Evolutionary conservation across 2,797 vertebrate genomes (phyloP), one percentile per base, ranked within the genome.

Genomic region (Micrastur ruficollis): DNA sequence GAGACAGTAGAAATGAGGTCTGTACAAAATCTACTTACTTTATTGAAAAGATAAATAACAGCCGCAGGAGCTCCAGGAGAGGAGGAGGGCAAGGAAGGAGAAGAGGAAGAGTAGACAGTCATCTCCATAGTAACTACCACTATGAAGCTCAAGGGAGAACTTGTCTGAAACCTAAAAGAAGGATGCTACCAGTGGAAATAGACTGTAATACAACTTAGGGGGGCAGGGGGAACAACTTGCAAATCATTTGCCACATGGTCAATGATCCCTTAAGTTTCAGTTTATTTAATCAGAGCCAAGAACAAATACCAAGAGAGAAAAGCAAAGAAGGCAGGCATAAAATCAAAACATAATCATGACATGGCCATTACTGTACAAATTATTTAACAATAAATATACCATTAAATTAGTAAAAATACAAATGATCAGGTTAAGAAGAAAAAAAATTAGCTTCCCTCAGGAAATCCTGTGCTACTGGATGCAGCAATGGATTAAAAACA

Each of bases 61-160:
- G 83, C 81, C 93, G 85, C 36, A 92, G 72, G 40, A 97, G 58
- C 81, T 79, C 11, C 65, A 83, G 61, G 42, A 89, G 90, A 72
- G 52, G 56, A 95, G 46, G 42, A 86, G 68, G 53, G 58, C 78
- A 89, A 92, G n/a, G 50, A 46, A 49, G 25, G 34, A 83, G 40
- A 90, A 97, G 70, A 81, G 40, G 8, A 85, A 91, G 46, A 71
- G 73, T 87, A 94, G 80, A 89, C 72, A 49, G 78, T 26, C 44
- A 96, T 97, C 95, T 98, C 96, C 93, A 67, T 94, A 96, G 96
- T 96, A 98, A 97, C 96, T 89, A 91, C 76, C 70, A 93, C 61
- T 80, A 83, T 71, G 88, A 84, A 97, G 89, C 84, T 87, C 93
- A 34, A 87, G 86, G 93, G 86, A 90, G 40, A 66, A 95, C 81